Base-by-base conservation (phyloP, 2,888 invertebrate genomes). In the Gonocerus acuteangulatus region DNA sequence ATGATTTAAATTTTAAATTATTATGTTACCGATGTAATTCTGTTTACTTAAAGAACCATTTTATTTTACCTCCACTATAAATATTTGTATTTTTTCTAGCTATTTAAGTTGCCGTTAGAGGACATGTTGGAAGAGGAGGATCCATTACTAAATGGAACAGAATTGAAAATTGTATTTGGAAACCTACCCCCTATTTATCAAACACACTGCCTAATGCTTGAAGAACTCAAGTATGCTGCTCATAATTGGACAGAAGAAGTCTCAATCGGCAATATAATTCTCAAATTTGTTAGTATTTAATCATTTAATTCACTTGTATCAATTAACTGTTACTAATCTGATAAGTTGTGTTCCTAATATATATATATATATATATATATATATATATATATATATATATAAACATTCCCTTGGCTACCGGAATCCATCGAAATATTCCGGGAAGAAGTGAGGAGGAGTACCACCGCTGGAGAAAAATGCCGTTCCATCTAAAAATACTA, bases 161-260 rank as follows among this genome's bases (percentile, higher is more conserved):
- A 96, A 79, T 81, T 91, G 62, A 92, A 92, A 78, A 87, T 92
- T 68, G 95, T 97, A 70, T 97, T 97, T 77, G 93, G 93, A 68
- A 93, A 95, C 74, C 82, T 97, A 73, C 88, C 92, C 67, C 90
- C 94, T 66, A 95, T 99, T 72, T 90, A 91, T 74, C 90, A 95
- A 72, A 85, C 93, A 61, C 97, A 99, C 76, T 82, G 86, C 74
- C 85, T 83, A 68, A 82, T 89, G 76, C 72, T 82, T 60, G 80
- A 83, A 67, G 79, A 81, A 65, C 70, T 81, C 54, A 73, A 71
- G 78, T 75, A 79, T 71, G 78, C 85, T 61, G 80, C 86, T 61
- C 79, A 84, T 66, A 82, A 86, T 73, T 96, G 95, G 94, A 83
- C 83, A 66, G 95, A 96, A 73, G 91, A 94, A 71, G 82, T 83